Conservation (phyloP, 2,797 vertebrate genomes). For the Sandelia bainsii region DNA sequence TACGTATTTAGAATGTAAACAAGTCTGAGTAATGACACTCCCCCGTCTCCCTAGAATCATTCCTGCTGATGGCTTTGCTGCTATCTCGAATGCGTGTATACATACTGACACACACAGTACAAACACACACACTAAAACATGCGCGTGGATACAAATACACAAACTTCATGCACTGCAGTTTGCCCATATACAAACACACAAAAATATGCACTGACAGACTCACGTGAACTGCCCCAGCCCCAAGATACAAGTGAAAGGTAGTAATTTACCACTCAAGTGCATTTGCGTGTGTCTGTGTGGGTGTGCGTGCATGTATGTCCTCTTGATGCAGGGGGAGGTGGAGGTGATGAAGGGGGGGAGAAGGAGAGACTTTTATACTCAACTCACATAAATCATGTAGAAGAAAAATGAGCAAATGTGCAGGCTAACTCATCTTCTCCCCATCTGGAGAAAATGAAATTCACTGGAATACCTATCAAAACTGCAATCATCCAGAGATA, state of each 20-base stretch:
- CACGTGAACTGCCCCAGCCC: constrained; percentile 80
- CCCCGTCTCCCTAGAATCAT: constrained; percentile 75
- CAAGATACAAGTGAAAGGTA: constrained; percentile 89
- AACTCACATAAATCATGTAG: constrained; percentile 99
- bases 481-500: constrained; percentile 99
- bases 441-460: constrained; percentile 99
- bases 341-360: constrained; percentile 21
- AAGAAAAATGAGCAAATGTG: constrained; percentile 99
- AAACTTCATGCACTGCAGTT: constrained; percentile 24
- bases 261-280: constrained; percentile 88
- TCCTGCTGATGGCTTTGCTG: constrained; percentile 74
- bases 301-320: constrained; percentile 60
- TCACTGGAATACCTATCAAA: constrained; percentile 99
- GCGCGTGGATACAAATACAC: constrained; percentile 29
- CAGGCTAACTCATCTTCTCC: constrained; percentile 98
- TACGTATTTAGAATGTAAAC: constrained; percentile 99
- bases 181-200: constrained; percentile 36
- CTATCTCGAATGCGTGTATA: constrained; percentile 57
- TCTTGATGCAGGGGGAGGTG: constrained; percentile 66
- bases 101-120: constrained; percentile 47
- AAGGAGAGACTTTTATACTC: constrained; percentile 91
- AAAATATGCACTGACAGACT: constrained; percentile 71
- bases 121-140: constrained; percentile 21
- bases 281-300: constrained; percentile 31
- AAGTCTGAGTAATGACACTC: constrained; percentile 97